A percentile compares a stretch with the other conserved stretches of the same genome.
Conservation (phyloP, 1,140 invertebrate genomes). For the Drosophila santomea region DNA sequence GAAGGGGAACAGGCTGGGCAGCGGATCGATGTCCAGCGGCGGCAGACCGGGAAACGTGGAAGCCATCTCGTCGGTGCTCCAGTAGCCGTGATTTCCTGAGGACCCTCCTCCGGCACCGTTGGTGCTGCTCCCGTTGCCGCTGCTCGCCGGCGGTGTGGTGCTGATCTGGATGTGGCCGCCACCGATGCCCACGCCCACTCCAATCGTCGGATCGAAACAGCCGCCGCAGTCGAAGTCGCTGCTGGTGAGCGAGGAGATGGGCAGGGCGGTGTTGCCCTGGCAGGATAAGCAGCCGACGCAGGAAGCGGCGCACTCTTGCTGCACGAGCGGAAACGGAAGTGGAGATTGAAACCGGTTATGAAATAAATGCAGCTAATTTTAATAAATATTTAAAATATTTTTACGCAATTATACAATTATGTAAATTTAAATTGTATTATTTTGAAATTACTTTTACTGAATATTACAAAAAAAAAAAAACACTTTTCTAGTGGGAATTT, state of each 20-base stretch:
- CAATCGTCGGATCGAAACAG: constrained; percentile 81
- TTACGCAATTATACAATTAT: too few species aligned
- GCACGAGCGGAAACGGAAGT: constrained; percentile 22
- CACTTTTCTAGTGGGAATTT: too few species aligned
- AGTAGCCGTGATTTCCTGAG: constrained; percentile 84
- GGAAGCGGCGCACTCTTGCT: constrained; percentile 84
- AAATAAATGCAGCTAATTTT: too few species aligned
- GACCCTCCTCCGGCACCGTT: constrained; percentile 22
- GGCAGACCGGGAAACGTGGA: constrained; percentile 90
- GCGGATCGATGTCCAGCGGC: constrained; percentile 90
- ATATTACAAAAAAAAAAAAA: too few species aligned
- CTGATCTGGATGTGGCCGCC: constrained; percentile 59
- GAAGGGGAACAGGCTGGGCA: constrained; percentile 90
- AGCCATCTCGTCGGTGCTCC: constrained; percentile 91
- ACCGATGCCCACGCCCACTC: constrained; percentile 56
- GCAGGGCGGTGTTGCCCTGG: constrained; percentile 80
- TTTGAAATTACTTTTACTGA: too few species aligned
- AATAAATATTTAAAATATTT: too few species aligned
- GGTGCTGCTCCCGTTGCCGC: constrained; percentile 35
- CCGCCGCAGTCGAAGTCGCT: constrained; percentile 84
- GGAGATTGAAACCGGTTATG: constrained; percentile 5
- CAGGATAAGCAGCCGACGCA: constrained; percentile 84
- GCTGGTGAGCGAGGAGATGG: constrained; percentile 76
- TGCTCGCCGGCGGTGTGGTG: constrained; percentile 62
- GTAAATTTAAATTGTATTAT: too few species aligned